Percentiles rank a stretch among this genome's conserved stretches.
Conservation (phyloP, 2,113 vertebrate species). For the Syngnathus scovelli region DNA sequence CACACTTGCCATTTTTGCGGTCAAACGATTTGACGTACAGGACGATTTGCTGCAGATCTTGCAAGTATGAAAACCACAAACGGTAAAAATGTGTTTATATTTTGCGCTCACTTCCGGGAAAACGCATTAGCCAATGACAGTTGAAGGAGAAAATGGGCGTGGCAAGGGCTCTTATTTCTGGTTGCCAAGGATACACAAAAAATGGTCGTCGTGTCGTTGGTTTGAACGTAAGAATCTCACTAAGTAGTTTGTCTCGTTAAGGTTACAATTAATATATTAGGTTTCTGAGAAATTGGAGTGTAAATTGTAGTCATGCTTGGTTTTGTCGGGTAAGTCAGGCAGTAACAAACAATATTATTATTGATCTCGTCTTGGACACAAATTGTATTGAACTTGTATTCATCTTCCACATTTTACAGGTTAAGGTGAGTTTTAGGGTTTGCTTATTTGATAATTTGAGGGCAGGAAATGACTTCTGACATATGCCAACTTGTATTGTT, state of each 20-base stretch:
- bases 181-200: constrained; percentile 40
- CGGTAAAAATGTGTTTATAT: not conserved
- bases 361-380: not conserved
- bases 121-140: not conserved
- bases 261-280: not conserved
- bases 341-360: not conserved
- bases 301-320: not conserved
- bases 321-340: not conserved
- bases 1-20: constrained; percentile 37
- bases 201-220: not conserved
- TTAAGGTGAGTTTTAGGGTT: not conserved
- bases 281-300: not conserved
- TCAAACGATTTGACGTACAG: not conserved
- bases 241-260: not conserved
- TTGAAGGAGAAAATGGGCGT: not conserved
- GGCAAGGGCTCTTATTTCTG: not conserved
- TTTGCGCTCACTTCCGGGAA: not conserved
- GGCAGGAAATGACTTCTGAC: not conserved
- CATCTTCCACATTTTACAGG: not conserved
- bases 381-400: not conserved
- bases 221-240: not conserved
- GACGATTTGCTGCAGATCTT: not conserved
- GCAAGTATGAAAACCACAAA: not conserved
- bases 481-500: not conserved
- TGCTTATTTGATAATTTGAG: not conserved